These are phyloP conservation scores for Ptychoptera contaminata DNA, from an alignment of 2,888 invertebrate species.

Conservation along the genomic window DNA sequence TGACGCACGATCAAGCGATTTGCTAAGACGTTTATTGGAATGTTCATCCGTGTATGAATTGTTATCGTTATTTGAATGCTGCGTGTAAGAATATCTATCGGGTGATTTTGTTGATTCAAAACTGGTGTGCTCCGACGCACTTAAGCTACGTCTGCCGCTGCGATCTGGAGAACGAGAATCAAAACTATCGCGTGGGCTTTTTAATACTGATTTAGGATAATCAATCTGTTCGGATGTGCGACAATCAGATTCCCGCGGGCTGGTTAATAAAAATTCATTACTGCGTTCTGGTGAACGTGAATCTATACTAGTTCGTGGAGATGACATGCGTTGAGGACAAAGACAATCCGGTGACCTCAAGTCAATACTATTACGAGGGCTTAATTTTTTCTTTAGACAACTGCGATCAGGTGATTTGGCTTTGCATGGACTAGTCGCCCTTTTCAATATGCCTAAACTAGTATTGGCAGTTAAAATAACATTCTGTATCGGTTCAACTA, in stretches of 20 bases:
- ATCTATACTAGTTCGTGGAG: constrained; percentile 27
- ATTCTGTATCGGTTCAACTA: neutral
- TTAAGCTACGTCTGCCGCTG: constrained; percentile 26
- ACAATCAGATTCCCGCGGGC: constrained; percentile 26
- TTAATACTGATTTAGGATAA: constrained; percentile 15
- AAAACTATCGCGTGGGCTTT: constrained; percentile 22
- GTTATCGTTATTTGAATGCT: constrained; percentile 8
- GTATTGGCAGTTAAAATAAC: constrained; percentile 1
- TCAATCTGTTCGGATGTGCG: constrained; percentile 25
- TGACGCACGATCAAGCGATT: constrained; percentile 28
- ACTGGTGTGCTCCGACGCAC: constrained; percentile 24
- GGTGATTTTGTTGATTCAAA: constrained; percentile 21
- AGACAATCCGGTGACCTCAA: constrained; percentile 22
- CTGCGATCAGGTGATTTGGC: constrained; percentile 28
- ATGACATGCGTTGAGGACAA: constrained; percentile 12
- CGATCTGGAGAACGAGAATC: constrained; percentile 22
- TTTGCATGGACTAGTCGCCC: constrained; percentile 24
- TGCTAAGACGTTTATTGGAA: constrained; percentile 20
- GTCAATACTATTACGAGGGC: constrained; percentile 22
- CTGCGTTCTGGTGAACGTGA: constrained; percentile 27
- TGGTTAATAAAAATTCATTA: neutral
- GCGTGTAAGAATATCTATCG: constrained; percentile 22
- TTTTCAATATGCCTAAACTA: constrained; percentile 20
- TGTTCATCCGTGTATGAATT: constrained; percentile 1
- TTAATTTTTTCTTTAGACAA: constrained; percentile 24